These are phyloP conservation scores for Catocala nupta DNA, from an alignment of 2,888 invertebrate species.

Conservation along the genomic window DNA sequence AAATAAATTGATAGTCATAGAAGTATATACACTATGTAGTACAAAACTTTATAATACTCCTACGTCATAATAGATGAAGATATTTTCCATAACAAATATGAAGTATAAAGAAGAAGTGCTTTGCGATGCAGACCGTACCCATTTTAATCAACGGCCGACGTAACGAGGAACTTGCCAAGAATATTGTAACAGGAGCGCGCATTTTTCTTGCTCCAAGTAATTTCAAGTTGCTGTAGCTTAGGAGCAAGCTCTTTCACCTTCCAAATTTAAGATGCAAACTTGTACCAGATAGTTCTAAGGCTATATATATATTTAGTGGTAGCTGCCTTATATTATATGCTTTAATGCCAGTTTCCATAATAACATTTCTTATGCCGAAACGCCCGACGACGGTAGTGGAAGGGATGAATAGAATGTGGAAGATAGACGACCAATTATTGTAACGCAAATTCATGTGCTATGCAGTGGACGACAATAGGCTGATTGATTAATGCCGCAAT, in stretches of 20 bases:
- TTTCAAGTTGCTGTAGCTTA: slow-evolving; percentile 19
- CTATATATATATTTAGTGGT: not conserved
- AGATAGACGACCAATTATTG: too few species aligned
- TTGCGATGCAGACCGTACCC: slow-evolving; percentile 22
- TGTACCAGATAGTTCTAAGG: not conserved
- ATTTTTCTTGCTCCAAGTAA: slow-evolving; percentile 20
- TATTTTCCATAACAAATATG: not conserved
- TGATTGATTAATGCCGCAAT: too few species aligned
- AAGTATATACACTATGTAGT: too few species aligned
- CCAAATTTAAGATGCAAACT: not conserved
- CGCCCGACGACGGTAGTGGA: too few species aligned
- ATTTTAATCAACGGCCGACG: slow-evolving; percentile 35
- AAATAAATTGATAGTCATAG: too few species aligned
- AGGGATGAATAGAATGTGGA: too few species aligned
- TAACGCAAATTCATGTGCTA: too few species aligned
- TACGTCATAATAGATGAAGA: not conserved
- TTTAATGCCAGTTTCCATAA: too few species aligned
- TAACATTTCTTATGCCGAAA: too few species aligned
- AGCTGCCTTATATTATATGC: too few species aligned
- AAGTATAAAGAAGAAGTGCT: not conserved
- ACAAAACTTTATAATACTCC: too few species aligned
- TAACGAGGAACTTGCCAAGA: slow-evolving; percentile 30
- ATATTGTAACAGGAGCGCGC: slow-evolving; percentile 25
- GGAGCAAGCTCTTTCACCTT: not conserved
- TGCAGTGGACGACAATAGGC: too few species aligned